These are phyloP conservation scores for Marronus borbonicus DNA, from an alignment of 2,888 invertebrate species.

Conservation along the genomic window DNA sequence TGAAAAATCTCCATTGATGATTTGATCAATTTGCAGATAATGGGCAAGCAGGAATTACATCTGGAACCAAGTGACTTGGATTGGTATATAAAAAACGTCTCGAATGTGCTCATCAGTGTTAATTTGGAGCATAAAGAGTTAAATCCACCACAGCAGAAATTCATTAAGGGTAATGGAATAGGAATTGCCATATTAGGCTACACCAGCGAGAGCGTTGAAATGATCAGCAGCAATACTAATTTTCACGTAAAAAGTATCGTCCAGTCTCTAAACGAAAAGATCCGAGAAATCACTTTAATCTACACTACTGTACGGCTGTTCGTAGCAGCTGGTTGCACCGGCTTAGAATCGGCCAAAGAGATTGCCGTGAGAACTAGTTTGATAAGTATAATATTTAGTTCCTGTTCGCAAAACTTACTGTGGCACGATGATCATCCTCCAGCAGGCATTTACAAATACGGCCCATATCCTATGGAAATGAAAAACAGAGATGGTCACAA, in stretches of 20 bases:
- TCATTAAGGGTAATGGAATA: slow-evolving; percentile 67
- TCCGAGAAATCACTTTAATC: neutral
- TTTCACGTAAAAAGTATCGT: slow-evolving; percentile 8
- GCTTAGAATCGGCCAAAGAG: slow-evolving; percentile 82
- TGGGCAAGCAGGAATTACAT: slow-evolving; percentile 96
- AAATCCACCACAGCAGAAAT: slow-evolving; percentile 2
- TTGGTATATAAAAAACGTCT: slow-evolving; percentile 79
- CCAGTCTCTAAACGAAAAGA: slow-evolving; percentile 27
- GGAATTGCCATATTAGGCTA: slow-evolving; percentile 91
- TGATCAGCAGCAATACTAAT: neutral
- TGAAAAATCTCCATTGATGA: neutral
- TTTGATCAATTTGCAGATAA: slow-evolving; percentile 73
- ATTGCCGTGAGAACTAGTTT: slow-evolving; percentile 86
- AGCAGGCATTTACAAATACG: slow-evolving; percentile 79
- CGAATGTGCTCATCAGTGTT: slow-evolving; percentile 81
- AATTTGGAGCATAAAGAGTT: slow-evolving; percentile 82
- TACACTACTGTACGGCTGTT: slow-evolving; percentile 70
- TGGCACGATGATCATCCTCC: slow-evolving; percentile 84
- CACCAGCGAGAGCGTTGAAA: slow-evolving; percentile 69
- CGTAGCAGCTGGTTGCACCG: slow-evolving; percentile 93
- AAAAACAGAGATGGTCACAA: slow-evolving; percentile 79
- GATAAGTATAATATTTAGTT: slow-evolving; percentile 91
- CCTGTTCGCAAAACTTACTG: slow-evolving; percentile 92
- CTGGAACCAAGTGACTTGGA: slow-evolving; percentile 81
- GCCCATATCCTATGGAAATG: slow-evolving; percentile 82